Evolutionary conservation across 2,888 invertebrate genomes (phyloP), one percentile per base, ranked within the genome.

Genomic region (Xestia c-nigrum): DNA sequence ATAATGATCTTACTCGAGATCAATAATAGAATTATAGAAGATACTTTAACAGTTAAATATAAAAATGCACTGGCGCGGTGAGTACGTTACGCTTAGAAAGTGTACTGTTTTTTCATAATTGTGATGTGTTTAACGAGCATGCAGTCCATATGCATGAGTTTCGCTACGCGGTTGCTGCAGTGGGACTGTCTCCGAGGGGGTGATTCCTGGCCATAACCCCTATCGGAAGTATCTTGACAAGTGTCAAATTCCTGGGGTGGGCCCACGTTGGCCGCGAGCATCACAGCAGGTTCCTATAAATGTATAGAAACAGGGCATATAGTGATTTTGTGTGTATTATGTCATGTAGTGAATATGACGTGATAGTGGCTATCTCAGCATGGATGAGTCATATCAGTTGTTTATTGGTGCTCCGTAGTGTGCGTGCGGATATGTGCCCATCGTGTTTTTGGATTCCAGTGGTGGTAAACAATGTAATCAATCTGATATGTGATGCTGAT

Each of bases 21-120:
- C 97, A 99, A 99, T 97, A 99, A 99, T 97, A 98, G 99, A 97
- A 99, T 99, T 97, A 98, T 99, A 92, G 99, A 99, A 97, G 99
- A 99, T 97, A 99, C 99, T 82, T 97, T 99, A 94, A 98, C 98
- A 93, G 98, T 99, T 91, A 99, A 99, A 97, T 99, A 99, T 97
- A 98, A 98, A 97, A 99, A 99, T 98, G 99, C 99, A 93, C 97
- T 98, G 96, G 98, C 99, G 93, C 99, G 99, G 99, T 99, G 97
- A 98, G 98, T 98, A 96, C 95, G 95, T 95, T 96, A 95, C 94
- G 94, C 95, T 95, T 96, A 96, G 96, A 96, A 96, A 96, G 96
- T 96, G 94, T 92, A 93, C 93, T 93, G 93, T 95, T 95, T 95
- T 95, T 94, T 95, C 92, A 89, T 90, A 87, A 89, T 90, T 89